Evolutionary conservation across 35 echinoderm and acorn worm genomes (phyloP).

Genomic region (Acanthaster planci): DNA sequence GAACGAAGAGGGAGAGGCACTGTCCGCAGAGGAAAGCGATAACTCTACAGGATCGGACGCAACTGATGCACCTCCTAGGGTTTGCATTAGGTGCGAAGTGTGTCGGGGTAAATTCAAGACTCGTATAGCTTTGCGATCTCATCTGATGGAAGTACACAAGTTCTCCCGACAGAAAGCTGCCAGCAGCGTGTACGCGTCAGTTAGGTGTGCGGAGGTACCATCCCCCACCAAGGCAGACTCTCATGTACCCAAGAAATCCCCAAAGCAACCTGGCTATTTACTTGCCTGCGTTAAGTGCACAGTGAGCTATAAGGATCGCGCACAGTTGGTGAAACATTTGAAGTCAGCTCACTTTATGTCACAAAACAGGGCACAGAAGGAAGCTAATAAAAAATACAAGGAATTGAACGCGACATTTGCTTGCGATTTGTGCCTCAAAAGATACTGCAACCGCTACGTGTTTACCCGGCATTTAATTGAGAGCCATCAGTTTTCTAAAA

Average conservation of each 20-base stretch:
- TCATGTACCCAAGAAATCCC: too few species aligned
- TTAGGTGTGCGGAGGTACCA: background rate
- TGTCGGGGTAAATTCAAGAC: background rate
- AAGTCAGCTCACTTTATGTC: background rate
- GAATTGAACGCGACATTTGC: background rate
- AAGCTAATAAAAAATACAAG: background rate
- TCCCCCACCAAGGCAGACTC: too few species aligned
- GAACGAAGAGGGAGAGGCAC: background rate
- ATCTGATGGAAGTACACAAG: background rate
- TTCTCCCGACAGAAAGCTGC: constrained; percentile 15
- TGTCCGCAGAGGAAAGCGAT: background rate
- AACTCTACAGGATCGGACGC: background rate
- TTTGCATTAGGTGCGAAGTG: background rate
- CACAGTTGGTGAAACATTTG: background rate
- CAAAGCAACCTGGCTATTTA: too few species aligned
- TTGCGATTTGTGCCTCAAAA: background rate
- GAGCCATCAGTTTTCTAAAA: background rate
- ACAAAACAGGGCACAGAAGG: background rate
- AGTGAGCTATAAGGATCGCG: background rate
- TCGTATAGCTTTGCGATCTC: background rate
- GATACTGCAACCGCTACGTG: constrained; percentile 4
- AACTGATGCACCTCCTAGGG: background rate
- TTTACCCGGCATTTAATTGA: background rate
- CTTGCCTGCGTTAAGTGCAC: background rate
- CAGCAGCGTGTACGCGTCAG: background rate